Percentiles rank a stretch among this genome's conserved stretches.
phyloP scores from a whole-genome alignment of 2,797 vertebrate species.

The Myripristis jacobus region DNA sequence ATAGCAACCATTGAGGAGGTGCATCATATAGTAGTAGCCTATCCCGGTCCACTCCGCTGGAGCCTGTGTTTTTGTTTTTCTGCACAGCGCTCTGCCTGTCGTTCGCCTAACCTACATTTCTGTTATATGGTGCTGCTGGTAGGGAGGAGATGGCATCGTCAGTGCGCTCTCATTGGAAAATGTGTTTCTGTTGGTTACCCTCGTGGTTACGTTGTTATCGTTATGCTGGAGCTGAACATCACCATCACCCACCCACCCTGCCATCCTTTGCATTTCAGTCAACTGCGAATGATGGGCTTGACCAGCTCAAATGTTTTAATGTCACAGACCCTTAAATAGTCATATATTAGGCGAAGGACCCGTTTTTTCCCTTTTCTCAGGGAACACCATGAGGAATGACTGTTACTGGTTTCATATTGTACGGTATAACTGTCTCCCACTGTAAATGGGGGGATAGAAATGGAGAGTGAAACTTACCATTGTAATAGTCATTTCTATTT shows the following conservation, averaged over 20 bases:
- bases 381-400: slow-evolving; percentile 25
- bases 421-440: neutral
- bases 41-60: slow-evolving; percentile 74
- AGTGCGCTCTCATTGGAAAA: slow-evolving; percentile 67
- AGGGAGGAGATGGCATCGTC: slow-evolving; percentile 74
- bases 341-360: slow-evolving; percentile 8
- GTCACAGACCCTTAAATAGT: slow-evolving; percentile 46
- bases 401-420: neutral
- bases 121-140: slow-evolving; percentile 67
- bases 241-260: slow-evolving; percentile 27
- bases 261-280: slow-evolving; percentile 39
- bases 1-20: slow-evolving; percentile 80
- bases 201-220: slow-evolving; percentile 78
- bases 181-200: slow-evolving; percentile 69
- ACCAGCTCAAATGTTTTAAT: slow-evolving; percentile 52
- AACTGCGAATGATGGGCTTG: slow-evolving; percentile 60
- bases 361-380: neutral
- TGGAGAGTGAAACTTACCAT: no score
- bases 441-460: neutral
- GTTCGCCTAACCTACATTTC: slow-evolving; percentile 85
- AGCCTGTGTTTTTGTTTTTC: slow-evolving; percentile 85
- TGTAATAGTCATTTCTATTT: neutral
- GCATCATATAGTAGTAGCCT: slow-evolving; percentile 81
- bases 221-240: slow-evolving; percentile 56
- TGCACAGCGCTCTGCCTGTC: slow-evolving; percentile 76